Evolutionary conservation across 2,113 vertebrate species (phyloP).

Genomic region (Hiodon tergisus): DNA sequence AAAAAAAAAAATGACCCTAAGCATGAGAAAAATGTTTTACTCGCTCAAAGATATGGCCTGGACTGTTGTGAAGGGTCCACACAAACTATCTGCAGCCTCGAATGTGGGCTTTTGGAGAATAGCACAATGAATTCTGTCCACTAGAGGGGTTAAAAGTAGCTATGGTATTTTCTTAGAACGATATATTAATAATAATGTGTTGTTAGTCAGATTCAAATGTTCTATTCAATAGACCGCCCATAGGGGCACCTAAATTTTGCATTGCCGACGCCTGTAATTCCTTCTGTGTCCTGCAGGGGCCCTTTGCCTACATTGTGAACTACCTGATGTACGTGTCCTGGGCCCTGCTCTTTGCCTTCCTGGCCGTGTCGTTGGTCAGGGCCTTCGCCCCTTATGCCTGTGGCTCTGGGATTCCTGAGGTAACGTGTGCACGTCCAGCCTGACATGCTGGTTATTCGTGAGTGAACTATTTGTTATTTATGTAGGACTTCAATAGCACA

Average conservation of each 20-base stretch:
- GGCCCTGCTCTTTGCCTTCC: slow-evolving; percentile 76
- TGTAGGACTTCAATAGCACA: no score
- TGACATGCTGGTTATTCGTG: not conserved
- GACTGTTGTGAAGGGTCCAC: no score
- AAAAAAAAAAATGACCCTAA: no score
- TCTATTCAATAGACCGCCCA: no score
- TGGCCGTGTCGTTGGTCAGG: slow-evolving; percentile 75
- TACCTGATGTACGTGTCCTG: slow-evolving; percentile 76
- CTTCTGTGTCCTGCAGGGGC: slow-evolving; percentile 52
- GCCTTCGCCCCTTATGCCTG: slow-evolving; percentile 81
- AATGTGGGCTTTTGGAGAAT: no score
- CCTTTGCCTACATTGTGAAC: slow-evolving; percentile 72
- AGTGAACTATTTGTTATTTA: no score
- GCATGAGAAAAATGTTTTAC: no score
- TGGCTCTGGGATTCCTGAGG: slow-evolving; percentile 81
- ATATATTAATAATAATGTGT: not conserved
- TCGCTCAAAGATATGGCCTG: no score
- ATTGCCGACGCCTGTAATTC: not conserved
- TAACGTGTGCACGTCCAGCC: slow-evolving; percentile 40
- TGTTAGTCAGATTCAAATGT: not conserved
- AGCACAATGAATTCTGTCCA: no score
- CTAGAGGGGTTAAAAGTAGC: no score
- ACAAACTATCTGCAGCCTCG: no score
- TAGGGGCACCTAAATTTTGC: not conserved
- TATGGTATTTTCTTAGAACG: no score